These are phyloP conservation scores for Thalassoma bifasciatum DNA, from an alignment of 2,113 vertebrate genomes.

Conservation along the genomic window DNA sequence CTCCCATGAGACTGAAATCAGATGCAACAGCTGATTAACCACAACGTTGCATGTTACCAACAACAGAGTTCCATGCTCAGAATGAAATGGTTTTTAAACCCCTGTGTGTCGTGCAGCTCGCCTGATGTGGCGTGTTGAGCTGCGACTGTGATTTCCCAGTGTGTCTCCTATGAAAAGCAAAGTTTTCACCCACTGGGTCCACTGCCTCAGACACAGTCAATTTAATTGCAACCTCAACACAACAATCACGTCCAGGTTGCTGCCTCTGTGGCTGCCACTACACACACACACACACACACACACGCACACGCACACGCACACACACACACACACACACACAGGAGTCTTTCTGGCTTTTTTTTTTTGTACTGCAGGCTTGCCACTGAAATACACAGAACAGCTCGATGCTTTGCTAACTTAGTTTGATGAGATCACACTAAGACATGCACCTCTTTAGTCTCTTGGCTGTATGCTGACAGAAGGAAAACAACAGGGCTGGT, in stretches of 20 bases:
- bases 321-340: no score
- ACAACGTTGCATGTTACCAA: neutral
- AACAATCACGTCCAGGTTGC: constrained; percentile 31
- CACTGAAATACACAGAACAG: no score
- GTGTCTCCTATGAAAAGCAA: constrained; percentile 36
- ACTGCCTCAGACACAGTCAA: constrained; percentile 41
- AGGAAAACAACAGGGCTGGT: no score
- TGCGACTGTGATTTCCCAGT: constrained; percentile 35
- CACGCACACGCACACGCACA: neutral
- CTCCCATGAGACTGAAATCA: neutral
- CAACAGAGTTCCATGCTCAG: neutral
- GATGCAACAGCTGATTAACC: neutral
- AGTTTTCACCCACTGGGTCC: constrained; percentile 32
- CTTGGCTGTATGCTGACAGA: no score
- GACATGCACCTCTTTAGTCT: no score
- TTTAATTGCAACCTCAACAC: constrained; percentile 48
- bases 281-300: neutral
- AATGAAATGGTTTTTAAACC: neutral
- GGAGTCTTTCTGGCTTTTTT: no score
- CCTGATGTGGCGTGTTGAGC: constrained; percentile 29
- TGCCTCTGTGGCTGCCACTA: constrained; percentile 21
- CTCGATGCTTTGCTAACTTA: no score
- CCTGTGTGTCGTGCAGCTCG: neutral
- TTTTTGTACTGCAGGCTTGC: no score
- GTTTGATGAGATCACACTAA: no score